A percentile compares a stretch with the other conserved stretches of the same genome.
Conservation (phyloP, 2,888 invertebrate genomes). For the Mesorhabditis spiculigera region DNA sequence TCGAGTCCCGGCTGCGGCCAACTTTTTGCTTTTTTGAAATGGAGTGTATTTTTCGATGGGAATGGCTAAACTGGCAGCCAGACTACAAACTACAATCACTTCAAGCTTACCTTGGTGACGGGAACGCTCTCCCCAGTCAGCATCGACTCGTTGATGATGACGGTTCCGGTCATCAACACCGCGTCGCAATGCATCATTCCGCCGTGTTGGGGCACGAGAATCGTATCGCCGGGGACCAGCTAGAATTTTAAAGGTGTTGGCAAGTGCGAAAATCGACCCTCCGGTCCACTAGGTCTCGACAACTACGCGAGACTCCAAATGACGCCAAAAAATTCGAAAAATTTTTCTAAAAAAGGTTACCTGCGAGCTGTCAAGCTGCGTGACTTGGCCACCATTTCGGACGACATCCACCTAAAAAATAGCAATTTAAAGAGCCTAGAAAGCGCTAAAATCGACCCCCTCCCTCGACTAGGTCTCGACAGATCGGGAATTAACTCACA, state of each 20-base stretch:
- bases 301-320: neutral
- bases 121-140: slow-evolving; percentile 90
- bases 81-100: neutral
- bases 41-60: neutral
- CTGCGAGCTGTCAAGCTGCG: neutral
- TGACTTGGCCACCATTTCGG: slow-evolving; percentile 23
- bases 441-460: neutral
- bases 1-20: neutral
- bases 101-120: slow-evolving; percentile 72
- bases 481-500: neutral
- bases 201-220: slow-evolving; percentile 74
- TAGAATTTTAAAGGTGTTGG: slow-evolving; percentile 8
- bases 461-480: neutral
- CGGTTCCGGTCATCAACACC: slow-evolving; percentile 80
- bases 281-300: too few relatives aligned
- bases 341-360: too few relatives aligned
- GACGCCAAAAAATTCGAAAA: too few relatives aligned
- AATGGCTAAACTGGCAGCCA: neutral
- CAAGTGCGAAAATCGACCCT: slow-evolving; percentile 4
- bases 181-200: slow-evolving; percentile 76
- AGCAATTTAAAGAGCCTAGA: slow-evolving; percentile 59
- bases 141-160: slow-evolving; percentile 90
- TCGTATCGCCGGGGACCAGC: slow-evolving; percentile 69
- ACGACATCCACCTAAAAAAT: slow-evolving; percentile 68
- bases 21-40: neutral